Percentiles rank a stretch among this genome's conserved stretches.
Evolutionary conservation across 2,888 invertebrate species (phyloP).

Genomic region (Tryphoninae sp.): DNA sequence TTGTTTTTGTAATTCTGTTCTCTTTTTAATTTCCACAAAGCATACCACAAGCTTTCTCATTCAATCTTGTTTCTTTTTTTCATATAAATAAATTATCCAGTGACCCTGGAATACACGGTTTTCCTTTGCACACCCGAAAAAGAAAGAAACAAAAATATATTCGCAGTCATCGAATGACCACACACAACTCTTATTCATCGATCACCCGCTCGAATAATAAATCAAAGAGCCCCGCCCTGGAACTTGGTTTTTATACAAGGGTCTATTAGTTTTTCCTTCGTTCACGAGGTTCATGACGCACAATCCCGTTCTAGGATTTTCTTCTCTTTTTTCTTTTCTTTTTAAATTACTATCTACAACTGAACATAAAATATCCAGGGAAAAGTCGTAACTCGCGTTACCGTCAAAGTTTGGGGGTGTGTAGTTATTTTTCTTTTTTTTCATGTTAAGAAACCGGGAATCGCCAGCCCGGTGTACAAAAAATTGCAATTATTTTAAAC

Average conservation of each 20-base stretch:
- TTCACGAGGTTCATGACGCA: conserved; percentile 55
- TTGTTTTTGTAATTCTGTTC: conserved; percentile 3
- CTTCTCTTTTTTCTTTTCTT: conserved; percentile 23
- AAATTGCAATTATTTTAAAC: conserved; percentile 47
- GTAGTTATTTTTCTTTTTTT: conserved; percentile 19
- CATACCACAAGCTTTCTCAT: conserved; percentile 65
- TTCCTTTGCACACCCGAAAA: conserved; percentile 53
- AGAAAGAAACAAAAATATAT: not conserved
- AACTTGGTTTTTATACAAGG: conserved; percentile 59
- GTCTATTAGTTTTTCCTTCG: conserved; percentile 39
- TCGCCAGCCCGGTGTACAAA: conserved; percentile 49
- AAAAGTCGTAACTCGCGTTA: conserved; percentile 36
- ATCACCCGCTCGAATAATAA: conserved; percentile 62
- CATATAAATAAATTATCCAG: conserved; percentile 64
- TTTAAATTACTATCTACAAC: conserved; percentile 63
- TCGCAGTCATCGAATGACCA: conserved; percentile 53
- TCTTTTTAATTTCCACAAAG: conserved; percentile 47
- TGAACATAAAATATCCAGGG: conserved; percentile 48
- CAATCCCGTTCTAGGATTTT: conserved; percentile 51
- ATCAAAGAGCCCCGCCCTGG: conserved; percentile 61
- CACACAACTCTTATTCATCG: conserved; percentile 58
- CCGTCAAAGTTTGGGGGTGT: conserved; percentile 4
- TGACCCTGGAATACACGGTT: conserved; percentile 51
- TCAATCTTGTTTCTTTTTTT: conserved; percentile 50
- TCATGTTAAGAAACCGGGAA: conserved; percentile 45